Evolutionary conservation across 1,140 invertebrate genomes (phyloP).

Genomic region (Lerema accius): DNA sequence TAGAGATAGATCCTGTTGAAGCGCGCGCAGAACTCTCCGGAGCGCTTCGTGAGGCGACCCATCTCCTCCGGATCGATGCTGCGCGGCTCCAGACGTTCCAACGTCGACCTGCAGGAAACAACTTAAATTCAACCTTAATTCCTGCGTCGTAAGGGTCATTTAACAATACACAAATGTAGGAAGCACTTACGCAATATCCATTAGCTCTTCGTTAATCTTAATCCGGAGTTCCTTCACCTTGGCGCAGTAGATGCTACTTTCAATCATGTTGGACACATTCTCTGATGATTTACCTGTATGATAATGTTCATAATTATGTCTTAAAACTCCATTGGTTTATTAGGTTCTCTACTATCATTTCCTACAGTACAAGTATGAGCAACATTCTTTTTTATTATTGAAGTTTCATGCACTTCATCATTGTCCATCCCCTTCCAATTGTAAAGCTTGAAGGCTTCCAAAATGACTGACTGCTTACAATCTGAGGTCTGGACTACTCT

Average conservation of each 20-base stretch:
- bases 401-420: too few relatives aligned
- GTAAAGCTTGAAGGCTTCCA: too few relatives aligned
- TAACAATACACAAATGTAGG: too few relatives aligned
- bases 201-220: slow-evolving; percentile 57
- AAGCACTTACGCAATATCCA: slow-evolving; percentile 61
- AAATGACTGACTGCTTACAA: too few relatives aligned
- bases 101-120: slow-evolving; percentile 31
- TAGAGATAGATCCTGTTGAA: slow-evolving; percentile 67
- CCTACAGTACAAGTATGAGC: too few relatives aligned
- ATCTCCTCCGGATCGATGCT: slow-evolving; percentile 52
- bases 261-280: slow-evolving; percentile 57
- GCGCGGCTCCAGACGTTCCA: slow-evolving; percentile 43
- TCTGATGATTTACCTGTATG: slow-evolving; percentile 59
- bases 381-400: too few relatives aligned
- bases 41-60: slow-evolving; percentile 48
- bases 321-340: too few relatives aligned
- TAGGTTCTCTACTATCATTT: too few relatives aligned
- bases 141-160: too few relatives aligned
- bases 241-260: slow-evolving; percentile 66
- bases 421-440: too few relatives aligned
- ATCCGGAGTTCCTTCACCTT: slow-evolving; percentile 60
- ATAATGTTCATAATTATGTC: too few relatives aligned
- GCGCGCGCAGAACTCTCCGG: slow-evolving; percentile 54
- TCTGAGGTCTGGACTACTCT: too few relatives aligned
- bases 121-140: neutral